These are phyloP conservation scores for Centroberyx gerrardi DNA, from an alignment of 2,797 vertebrate genomes.

Conservation along the genomic window DNA sequence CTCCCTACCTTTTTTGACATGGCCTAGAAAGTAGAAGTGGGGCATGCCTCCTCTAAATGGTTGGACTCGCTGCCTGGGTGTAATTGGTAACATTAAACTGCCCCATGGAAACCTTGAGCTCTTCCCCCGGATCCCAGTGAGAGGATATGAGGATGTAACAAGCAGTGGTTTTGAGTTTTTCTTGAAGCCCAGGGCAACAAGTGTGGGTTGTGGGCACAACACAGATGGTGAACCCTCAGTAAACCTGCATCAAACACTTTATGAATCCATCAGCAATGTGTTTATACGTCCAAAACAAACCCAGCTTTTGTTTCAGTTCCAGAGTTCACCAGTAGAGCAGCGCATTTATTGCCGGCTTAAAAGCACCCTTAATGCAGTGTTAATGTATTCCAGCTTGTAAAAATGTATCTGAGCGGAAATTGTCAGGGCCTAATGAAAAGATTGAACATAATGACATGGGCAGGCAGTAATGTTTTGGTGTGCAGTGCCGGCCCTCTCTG, in stretches of 20 bases:
- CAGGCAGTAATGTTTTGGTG: constrained; percentile 56
- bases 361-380: constrained; percentile 65
- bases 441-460: constrained; percentile 61
- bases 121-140: constrained; percentile 51
- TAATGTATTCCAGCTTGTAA: constrained; percentile 80
- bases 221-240: constrained; percentile 69
- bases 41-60: constrained; percentile 36
- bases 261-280: constrained; percentile 75
- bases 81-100: constrained; percentile 70
- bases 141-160: constrained; percentile 72
- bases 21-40: constrained; percentile 43
- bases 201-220: constrained; percentile 63
- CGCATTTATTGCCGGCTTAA: constrained; percentile 70
- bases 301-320: constrained; percentile 66
- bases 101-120: constrained; percentile 61
- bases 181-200: constrained; percentile 54
- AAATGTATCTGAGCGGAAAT: constrained; percentile 77
- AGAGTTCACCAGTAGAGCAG: constrained; percentile 66
- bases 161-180: constrained; percentile 57
- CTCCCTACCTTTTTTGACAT: constrained; percentile 37
- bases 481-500: constrained; percentile 31
- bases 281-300: constrained; percentile 73
- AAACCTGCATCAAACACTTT: constrained; percentile 71
- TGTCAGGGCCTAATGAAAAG: constrained; percentile 75
- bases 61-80: constrained; percentile 66